Evolutionary conservation across 2,113 vertebrate genomes (phyloP).

Genomic region (Crotalus horridus): DNA sequence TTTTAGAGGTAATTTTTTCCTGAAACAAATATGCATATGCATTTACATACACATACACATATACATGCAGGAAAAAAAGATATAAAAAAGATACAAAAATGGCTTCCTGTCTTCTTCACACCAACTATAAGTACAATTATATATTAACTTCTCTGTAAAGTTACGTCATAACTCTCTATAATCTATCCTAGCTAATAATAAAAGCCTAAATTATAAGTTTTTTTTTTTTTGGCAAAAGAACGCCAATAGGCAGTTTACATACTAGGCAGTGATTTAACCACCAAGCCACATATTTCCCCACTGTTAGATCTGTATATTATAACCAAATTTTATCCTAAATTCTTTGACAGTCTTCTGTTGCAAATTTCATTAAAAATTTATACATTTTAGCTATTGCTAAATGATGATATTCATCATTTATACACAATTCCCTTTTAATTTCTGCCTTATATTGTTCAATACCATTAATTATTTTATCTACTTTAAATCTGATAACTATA

Average conservation of each 20-base stretch:
- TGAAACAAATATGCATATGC: background rate
- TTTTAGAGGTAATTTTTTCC: background rate
- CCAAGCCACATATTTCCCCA: background rate
- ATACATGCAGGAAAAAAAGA: background rate
- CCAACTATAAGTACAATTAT: background rate
- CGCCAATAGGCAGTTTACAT: too few species aligned
- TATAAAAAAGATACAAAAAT: background rate
- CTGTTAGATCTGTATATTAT: background rate
- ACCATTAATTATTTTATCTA: background rate
- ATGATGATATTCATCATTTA: background rate
- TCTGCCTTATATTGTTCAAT: background rate
- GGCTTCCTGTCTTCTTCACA: background rate
- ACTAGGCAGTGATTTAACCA: too few species aligned
- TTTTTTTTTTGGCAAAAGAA: background rate
- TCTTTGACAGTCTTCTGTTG: background rate
- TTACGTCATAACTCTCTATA: background rate
- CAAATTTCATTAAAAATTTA: background rate
- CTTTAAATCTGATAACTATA: background rate
- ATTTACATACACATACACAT: background rate
- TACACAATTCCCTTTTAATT: background rate
- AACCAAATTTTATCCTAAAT: background rate
- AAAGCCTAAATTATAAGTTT: background rate
- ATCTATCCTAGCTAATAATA: background rate
- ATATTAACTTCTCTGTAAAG: background rate
- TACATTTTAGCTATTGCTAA: background rate